phyloP scores from a whole-genome alignment of 1,140 invertebrate species.

The Protaetia brevitarsis region DNA sequence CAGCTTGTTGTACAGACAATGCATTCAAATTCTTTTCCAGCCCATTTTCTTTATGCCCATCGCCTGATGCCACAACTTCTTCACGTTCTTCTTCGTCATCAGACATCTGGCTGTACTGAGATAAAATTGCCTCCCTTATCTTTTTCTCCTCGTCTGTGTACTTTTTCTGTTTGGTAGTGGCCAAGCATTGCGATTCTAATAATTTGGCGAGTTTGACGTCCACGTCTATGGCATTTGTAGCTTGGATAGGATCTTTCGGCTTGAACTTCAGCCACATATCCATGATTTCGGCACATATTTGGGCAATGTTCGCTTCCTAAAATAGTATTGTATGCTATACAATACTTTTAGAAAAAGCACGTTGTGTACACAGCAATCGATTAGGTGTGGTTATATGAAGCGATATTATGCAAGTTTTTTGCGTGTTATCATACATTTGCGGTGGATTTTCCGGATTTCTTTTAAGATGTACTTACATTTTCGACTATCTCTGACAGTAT shows the following conservation, averaged over 20 bases:
- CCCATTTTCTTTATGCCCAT: slow-evolving; percentile 47
- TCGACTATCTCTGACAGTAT: slow-evolving; percentile 73
- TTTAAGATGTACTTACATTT: slow-evolving; percentile 45
- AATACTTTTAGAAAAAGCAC: background rate
- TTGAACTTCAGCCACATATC: slow-evolving; percentile 62
- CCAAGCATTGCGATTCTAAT: slow-evolving; percentile 69
- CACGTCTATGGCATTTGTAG: slow-evolving; percentile 55
- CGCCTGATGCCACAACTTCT: slow-evolving; percentile 51
- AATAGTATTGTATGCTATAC: slow-evolving; percentile 17
- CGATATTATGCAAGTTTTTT: background rate
- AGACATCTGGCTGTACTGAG: slow-evolving; percentile 77
- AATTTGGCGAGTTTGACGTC: slow-evolving; percentile 69
- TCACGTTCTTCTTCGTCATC: slow-evolving; percentile 61
- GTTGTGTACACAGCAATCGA: background rate
- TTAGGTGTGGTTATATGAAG: background rate
- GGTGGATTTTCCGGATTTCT: background rate
- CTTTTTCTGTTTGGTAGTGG: slow-evolving; percentile 60
- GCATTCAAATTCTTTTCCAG: slow-evolving; percentile 77
- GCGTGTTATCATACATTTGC: background rate
- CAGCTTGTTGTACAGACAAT: slow-evolving; percentile 66
- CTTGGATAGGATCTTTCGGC: slow-evolving; percentile 51
- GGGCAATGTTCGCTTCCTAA: background rate
- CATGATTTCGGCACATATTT: slow-evolving; percentile 63
- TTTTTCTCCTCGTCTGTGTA: slow-evolving; percentile 78
- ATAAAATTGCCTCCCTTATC: slow-evolving; percentile 77